Evolutionary conservation across 2,797 vertebrate genomes (phyloP).

Genomic region (Pseudomugil gertrudae): DNA sequence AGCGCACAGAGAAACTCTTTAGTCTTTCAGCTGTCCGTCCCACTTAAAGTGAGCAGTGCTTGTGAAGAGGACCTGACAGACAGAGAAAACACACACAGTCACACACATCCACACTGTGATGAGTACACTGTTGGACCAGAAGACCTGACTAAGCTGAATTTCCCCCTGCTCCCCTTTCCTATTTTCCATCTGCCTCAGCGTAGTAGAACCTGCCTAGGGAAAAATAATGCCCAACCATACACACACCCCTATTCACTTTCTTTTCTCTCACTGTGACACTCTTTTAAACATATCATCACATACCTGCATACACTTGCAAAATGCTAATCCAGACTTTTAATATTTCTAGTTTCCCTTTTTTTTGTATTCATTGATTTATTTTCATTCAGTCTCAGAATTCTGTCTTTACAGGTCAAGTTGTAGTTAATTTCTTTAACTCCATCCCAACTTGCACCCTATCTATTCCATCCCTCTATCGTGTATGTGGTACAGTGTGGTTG

Average conservation of each 20-base stretch:
- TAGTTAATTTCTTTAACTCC: slow-evolving; percentile 32
- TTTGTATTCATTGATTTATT: slow-evolving; percentile 50
- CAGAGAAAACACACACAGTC: slow-evolving; percentile 60
- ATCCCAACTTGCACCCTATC: slow-evolving; percentile 46
- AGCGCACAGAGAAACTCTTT: slow-evolving; percentile 71
- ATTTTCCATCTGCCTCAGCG: slow-evolving; percentile 85
- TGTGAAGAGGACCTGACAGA: slow-evolving; percentile 78
- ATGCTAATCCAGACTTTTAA: slow-evolving; percentile 36
- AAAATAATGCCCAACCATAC: slow-evolving; percentile 77
- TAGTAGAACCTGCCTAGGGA: slow-evolving; percentile 78
- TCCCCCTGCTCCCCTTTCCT: slow-evolving; percentile 80
- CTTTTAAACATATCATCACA: slow-evolving; percentile 36
- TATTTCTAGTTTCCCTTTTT: slow-evolving; percentile 43
- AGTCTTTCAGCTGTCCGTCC: slow-evolving; percentile 75
- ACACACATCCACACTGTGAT: slow-evolving; percentile 48
- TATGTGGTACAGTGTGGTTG: slow-evolving; percentile 72
- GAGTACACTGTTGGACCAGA: slow-evolving; percentile 73
- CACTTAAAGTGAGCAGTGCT: slow-evolving; percentile 73
- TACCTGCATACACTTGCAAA: slow-evolving; percentile 24
- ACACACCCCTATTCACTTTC: slow-evolving; percentile 63
- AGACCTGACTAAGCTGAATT: slow-evolving; percentile 84
- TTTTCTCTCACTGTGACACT: slow-evolving; percentile 59
- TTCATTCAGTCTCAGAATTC: slow-evolving; percentile 34
- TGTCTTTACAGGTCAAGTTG: slow-evolving; percentile 6
- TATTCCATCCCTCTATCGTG: slow-evolving; percentile 52